Conservation (phyloP, 2,113 vertebrate species). For the Promerops cafer region DNA sequence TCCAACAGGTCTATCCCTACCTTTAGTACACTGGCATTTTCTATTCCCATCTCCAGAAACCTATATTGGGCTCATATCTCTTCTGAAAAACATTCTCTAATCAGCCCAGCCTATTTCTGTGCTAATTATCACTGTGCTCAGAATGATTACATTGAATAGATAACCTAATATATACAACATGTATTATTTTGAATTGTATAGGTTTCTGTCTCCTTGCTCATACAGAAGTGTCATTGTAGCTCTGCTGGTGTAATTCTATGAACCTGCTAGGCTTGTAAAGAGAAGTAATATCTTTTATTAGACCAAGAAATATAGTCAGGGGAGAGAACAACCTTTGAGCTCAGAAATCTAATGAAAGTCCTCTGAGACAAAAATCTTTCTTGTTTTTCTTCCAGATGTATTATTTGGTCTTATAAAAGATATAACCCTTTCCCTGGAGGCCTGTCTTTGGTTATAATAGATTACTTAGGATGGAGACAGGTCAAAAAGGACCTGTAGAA, state of each 20-base stretch:
- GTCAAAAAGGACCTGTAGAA: not conserved
- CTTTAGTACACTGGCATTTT: not conserved
- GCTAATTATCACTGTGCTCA: not conserved
- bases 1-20: not conserved
- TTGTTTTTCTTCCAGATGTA: constrained; percentile 16
- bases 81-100: not conserved
- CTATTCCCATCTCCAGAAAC: not conserved
- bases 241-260: not conserved
- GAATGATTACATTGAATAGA: not conserved
- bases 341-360: constrained; percentile 32
- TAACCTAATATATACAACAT: not conserved
- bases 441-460: not conserved
- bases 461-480: not conserved
- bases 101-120: not conserved
- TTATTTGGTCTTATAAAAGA: constrained; percentile 29
- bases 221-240: not conserved
- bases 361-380: constrained; percentile 1
- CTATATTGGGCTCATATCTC: not conserved
- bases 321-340: not conserved
- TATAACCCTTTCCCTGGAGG: not conserved
- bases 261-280: not conserved
- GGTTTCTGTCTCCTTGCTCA: not conserved
- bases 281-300: constrained; percentile 17
- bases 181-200: not conserved
- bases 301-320: not conserved